Conservation (phyloP, 2,888 invertebrate species). For the Cataglyphis altisquamis region DNA sequence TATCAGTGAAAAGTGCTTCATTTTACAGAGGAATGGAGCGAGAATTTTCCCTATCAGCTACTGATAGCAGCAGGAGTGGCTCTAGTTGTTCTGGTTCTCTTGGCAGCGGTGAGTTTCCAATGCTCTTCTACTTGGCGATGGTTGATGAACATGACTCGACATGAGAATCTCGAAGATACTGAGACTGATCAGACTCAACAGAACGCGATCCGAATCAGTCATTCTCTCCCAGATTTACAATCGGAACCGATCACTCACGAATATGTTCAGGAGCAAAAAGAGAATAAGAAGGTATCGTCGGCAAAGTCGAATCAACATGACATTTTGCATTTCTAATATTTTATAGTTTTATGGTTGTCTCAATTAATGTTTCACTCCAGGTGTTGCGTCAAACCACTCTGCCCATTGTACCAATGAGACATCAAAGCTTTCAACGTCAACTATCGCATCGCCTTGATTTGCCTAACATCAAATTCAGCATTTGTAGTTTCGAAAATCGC, state of each 20-base stretch:
- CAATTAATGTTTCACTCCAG: conserved; percentile 83
- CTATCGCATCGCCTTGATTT: conserved; percentile 93
- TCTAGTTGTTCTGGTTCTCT: conserved; percentile 90
- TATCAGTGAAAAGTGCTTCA: not conserved
- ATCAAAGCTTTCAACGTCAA: conserved; percentile 94
- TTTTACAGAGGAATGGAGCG: conserved; percentile 82
- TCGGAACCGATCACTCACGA: conserved; percentile 90
- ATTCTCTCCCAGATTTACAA: conserved; percentile 92
- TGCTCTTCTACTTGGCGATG: conserved; percentile 92
- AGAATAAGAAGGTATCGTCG: conserved; percentile 89
- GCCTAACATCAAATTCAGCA: conserved; percentile 93
- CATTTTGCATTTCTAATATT: not conserved
- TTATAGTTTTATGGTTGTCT: not conserved
- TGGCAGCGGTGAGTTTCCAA: conserved; percentile 91
- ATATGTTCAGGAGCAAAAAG: conserved; percentile 91
- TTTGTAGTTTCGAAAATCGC: conserved; percentile 90
- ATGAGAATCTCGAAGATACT: conserved; percentile 81
- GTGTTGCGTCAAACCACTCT: conserved; percentile 94
- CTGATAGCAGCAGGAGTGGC: conserved; percentile 88
- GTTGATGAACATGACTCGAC: conserved; percentile 87
- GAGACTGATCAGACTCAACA: conserved; percentile 89
- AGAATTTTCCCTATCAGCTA: conserved; percentile 87
- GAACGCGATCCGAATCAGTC: conserved; percentile 91
- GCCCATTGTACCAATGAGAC: conserved; percentile 93
- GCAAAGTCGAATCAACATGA: not conserved